Base-by-base conservation (phyloP, 2,113 vertebrate genomes). In the Carassius carassius region DNA sequence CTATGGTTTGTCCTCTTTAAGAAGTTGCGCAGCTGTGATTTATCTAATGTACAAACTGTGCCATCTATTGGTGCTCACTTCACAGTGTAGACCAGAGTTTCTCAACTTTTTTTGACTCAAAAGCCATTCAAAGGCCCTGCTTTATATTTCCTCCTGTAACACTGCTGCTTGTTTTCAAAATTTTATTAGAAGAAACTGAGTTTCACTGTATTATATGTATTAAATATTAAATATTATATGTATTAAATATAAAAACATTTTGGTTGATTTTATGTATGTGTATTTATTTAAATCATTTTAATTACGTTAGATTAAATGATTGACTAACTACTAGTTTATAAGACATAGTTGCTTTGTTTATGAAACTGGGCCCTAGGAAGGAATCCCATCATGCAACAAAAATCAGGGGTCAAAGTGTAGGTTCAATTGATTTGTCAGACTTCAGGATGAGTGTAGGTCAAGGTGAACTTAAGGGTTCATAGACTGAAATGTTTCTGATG, bases 1-100 rank as follows among this genome's bases (percentile, higher is more conserved):
- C 21, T 60, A 58, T 21, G 19, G 19, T 0, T 58, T 58, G 56
- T 60, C 56, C 19, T 60, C 56, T n/a, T n/a, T n/a, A 60, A n/a
- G 56, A 60, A 37, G 67, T 69, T 37, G 3, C 11, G 3, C 8
- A 21, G 29, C 44, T 37, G 47, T 11, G 47, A 49, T 83, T 21
- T 12, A 63, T 75, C 47, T 82, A 44, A 41, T 35, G 65, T 29
- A 69, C 65, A 56, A 14, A 79, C 75, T 78, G 41, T 63, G 76
- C 81, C 86, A 84, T 84, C 86, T 86, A 62, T 54, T 84, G 81
- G 81, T 63, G 41, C 2, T 29, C 72, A 62, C 23, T 9, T 63
- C 73, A 62, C 60, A 78, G 44, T 44, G 69, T 73, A 73, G 35
- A 7, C 37, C 19, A 73, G 5, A 37, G 17, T 17, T 21, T 69